Evolutionary conservation across 2,888 invertebrate species (phyloP).

Genomic region (Megamerina dolium): DNA sequence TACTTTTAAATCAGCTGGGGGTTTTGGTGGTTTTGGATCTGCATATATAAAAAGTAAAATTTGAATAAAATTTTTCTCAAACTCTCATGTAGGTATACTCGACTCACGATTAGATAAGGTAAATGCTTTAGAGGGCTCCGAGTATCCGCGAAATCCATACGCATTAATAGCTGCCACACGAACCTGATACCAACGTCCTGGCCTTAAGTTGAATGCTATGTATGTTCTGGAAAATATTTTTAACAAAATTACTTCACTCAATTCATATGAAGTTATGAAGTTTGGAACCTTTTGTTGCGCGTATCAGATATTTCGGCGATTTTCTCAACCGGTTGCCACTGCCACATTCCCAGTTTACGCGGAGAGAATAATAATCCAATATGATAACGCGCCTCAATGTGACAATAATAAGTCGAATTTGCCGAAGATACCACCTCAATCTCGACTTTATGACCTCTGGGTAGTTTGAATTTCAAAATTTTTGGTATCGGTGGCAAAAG

Average conservation of each 20-base stretch:
- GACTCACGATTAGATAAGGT: slow-evolving; percentile 43
- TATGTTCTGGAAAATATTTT: slow-evolving; percentile 31
- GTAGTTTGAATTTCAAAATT: slow-evolving; percentile 53
- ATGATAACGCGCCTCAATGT: slow-evolving; percentile 65
- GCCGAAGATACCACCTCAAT: slow-evolving; percentile 49
- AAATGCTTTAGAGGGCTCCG: slow-evolving; percentile 59
- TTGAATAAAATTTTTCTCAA: slow-evolving; percentile 18
- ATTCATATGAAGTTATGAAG: background rate
- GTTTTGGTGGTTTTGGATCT: slow-evolving; percentile 46
- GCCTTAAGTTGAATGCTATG: slow-evolving; percentile 48
- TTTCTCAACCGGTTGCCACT: slow-evolving; percentile 42
- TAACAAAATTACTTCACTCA: slow-evolving; percentile 2
- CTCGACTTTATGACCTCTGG: slow-evolving; percentile 53
- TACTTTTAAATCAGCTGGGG: slow-evolving; percentile 41
- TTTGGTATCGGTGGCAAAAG: slow-evolving; percentile 60
- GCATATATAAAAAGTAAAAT: slow-evolving; percentile 2
- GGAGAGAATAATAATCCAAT: slow-evolving; percentile 61
- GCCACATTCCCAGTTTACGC: slow-evolving; percentile 61
- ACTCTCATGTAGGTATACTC: too few relatives aligned
- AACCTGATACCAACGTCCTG: slow-evolving; percentile 73
- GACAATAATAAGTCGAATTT: slow-evolving; percentile 35
- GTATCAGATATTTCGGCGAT: slow-evolving; percentile 36
- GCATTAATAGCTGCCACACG: slow-evolving; percentile 70
- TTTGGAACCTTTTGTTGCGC: slow-evolving; percentile 25
- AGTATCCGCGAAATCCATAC: slow-evolving; percentile 67